A percentile compares a stretch with the other conserved stretches of the same genome.
Evolutionary conservation across 2,113 vertebrate species (phyloP).

Genomic region (Tichodroma muraria): DNA sequence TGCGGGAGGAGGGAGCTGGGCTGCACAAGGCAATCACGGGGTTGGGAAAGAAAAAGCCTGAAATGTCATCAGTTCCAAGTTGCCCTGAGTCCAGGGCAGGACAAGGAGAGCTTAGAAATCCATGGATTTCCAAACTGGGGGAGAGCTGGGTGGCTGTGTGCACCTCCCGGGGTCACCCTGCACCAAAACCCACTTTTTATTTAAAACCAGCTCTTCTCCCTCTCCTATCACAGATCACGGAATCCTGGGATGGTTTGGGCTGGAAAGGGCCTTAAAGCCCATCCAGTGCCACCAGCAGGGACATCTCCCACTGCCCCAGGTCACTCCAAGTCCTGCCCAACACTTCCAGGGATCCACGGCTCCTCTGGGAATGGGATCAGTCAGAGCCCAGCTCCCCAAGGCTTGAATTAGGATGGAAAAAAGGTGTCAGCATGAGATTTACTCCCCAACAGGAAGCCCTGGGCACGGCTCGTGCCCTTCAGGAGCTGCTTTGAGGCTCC

Average conservation of each 20-base stretch:
- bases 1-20: no score
- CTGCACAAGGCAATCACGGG: no score
- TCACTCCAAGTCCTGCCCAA: not conserved
- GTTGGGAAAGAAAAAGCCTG: no score
- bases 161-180: not conserved
- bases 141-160: rapidly evolving
- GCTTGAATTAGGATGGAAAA: not conserved
- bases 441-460: not conserved
- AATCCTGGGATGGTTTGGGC: no score
- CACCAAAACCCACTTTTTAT: not conserved
- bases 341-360: not conserved
- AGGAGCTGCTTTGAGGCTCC: rapidly evolving
- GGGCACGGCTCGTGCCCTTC: no score
- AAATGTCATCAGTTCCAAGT: rapidly evolving
- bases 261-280: not conserved
- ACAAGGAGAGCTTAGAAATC: not conserved
- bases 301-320: not conserved
- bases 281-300: not conserved
- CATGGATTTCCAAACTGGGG: not conserved
- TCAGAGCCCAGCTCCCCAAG: not conserved
- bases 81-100: not conserved
- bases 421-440: not conserved
- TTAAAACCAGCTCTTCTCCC: not conserved
- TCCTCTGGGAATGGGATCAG: not conserved
- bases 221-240: not conserved